Conservation (phyloP, 2,888 invertebrate species). For the Corbicula japonica region DNA sequence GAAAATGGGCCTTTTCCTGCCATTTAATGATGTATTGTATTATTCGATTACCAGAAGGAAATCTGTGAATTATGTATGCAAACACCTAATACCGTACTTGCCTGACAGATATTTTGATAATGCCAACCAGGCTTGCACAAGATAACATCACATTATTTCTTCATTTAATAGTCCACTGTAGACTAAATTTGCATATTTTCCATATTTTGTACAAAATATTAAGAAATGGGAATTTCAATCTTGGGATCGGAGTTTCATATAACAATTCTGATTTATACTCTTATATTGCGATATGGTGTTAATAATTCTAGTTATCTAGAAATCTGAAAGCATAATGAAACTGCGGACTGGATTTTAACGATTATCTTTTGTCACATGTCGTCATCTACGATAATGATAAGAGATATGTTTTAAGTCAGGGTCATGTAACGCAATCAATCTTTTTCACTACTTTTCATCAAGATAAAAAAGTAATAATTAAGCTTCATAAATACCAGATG, state of each 20-base stretch:
- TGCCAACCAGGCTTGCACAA: constrained; percentile 8
- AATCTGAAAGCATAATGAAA: constrained; percentile 63
- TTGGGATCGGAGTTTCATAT: constrained; percentile 28
- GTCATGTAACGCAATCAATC: constrained; percentile 49
- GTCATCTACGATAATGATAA: constrained; percentile 45
- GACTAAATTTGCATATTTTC: constrained; percentile 60
- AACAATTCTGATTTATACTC: constrained; percentile 56
- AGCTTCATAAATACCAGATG: no score
- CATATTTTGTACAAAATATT: constrained; percentile 42
- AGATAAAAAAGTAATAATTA: no score
- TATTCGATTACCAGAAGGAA: constrained; percentile 11
- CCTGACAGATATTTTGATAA: constrained; percentile 34
- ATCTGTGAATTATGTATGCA: constrained; percentile 27
- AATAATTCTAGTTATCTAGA: constrained; percentile 53
- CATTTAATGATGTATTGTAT: not conserved
- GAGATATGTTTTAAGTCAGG: constrained; percentile 22
- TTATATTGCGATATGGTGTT: constrained; percentile 42
- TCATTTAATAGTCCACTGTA: constrained; percentile 53
- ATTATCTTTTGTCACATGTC: constrained; percentile 57
- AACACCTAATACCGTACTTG: constrained; percentile 31
- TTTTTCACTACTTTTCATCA: constrained; percentile 8
- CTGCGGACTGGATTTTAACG: constrained; percentile 55
- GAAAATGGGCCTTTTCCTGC: constrained; percentile 14
- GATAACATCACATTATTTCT: constrained; percentile 57
- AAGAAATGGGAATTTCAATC: constrained; percentile 13